phyloP scores from a whole-genome alignment of 2,888 invertebrate species.

The Chromoteleia sp. region DNA sequence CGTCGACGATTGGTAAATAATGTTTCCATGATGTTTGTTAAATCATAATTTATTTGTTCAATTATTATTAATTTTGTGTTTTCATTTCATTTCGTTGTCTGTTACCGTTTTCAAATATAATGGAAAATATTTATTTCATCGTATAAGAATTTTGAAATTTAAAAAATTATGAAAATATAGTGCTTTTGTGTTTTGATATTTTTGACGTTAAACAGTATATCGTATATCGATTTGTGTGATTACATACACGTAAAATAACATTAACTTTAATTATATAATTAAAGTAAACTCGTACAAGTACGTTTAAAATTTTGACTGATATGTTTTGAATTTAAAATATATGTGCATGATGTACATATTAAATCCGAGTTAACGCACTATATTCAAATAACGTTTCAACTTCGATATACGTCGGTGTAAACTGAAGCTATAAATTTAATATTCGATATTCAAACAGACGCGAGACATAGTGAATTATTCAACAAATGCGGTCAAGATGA shows the following conservation, averaged over 20 bases:
- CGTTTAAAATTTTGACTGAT: not conserved
- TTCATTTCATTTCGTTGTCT: too few relatives aligned
- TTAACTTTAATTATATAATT: constrained; percentile 9
- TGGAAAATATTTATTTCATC: too few relatives aligned
- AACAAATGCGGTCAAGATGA: constrained; percentile 64
- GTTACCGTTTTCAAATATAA: too few relatives aligned
- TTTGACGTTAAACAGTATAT: too few relatives aligned
- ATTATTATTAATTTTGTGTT: too few relatives aligned
- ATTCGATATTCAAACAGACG: constrained; percentile 67
- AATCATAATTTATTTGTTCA: too few relatives aligned
- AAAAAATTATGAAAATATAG: too few relatives aligned
- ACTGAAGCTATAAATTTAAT: constrained; percentile 65
- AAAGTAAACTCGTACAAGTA: not conserved
- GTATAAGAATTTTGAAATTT: too few relatives aligned
- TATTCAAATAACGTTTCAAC: constrained; percentile 60
- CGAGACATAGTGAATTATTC: constrained; percentile 67
- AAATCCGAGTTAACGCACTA: constrained; percentile 44
- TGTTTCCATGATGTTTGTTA: too few relatives aligned
- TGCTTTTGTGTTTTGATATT: too few relatives aligned
- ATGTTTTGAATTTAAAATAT: constrained; percentile 21
- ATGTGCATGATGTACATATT: constrained; percentile 27
- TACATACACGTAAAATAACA: not conserved
- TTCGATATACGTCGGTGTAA: constrained; percentile 56
- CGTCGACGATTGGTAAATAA: not conserved
- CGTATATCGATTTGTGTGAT: not conserved